Percentiles rank a stretch among this genome's conserved stretches.
Conservation (phyloP, 2,113 vertebrate genomes). For the Tapirus terrestris region DNA sequence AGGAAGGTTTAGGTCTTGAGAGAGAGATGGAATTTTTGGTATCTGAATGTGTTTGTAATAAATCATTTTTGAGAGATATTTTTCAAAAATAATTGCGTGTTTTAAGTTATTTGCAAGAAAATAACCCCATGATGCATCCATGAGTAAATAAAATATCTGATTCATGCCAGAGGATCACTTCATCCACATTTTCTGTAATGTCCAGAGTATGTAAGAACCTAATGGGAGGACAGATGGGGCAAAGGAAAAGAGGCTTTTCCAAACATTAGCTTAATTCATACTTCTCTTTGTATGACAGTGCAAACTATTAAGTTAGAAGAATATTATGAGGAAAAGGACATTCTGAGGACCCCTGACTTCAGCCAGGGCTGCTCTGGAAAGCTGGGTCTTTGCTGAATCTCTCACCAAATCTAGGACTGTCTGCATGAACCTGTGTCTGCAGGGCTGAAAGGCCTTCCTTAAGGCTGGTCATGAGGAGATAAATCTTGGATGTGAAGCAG, state of each 20-base stretch:
- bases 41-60: not conserved
- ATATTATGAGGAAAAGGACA: not conserved
- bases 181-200: not conserved
- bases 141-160: conserved; percentile 1
- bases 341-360: not conserved
- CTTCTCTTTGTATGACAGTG: not conserved
- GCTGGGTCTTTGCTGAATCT: not conserved
- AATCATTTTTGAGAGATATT: conserved; percentile 42
- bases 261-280: not conserved
- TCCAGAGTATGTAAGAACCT: not conserved
- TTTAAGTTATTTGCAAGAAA: conserved; percentile 49
- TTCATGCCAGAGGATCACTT: not conserved
- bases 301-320: not conserved
- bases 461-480: not conserved
- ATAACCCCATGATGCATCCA: not conserved
- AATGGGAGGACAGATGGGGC: not conserved
- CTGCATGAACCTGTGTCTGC: not conserved
- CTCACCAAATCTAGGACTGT: not conserved
- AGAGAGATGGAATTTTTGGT: not conserved
- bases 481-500: not conserved
- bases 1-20: not conserved
- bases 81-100: not conserved
- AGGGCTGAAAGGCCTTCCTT: not conserved
- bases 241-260: not conserved
- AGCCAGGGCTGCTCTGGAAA: not conserved